phyloP scores from a whole-genome alignment of 2,888 invertebrate genomes.

The Geophilus truncorum region DNA sequence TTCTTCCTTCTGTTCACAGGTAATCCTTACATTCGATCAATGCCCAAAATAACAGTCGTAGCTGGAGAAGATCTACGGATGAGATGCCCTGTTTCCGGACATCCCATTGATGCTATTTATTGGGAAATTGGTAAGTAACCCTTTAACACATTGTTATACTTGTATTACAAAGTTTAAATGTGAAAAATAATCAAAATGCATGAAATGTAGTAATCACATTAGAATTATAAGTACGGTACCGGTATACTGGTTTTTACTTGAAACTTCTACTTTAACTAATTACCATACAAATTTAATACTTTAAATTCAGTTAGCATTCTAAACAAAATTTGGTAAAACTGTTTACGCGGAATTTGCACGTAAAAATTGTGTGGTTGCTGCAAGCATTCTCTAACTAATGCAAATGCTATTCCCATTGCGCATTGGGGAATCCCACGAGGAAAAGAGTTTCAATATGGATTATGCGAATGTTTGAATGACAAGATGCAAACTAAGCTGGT shows the following conservation, averaged over 20 bases:
- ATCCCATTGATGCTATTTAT: conserved; percentile 84
- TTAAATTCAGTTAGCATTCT: too few species aligned
- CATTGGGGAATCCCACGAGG: background rate
- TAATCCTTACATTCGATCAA: conserved; percentile 77
- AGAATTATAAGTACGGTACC: too few species aligned
- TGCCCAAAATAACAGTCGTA: conserved; percentile 89
- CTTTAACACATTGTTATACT: background rate
- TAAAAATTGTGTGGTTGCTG: too few species aligned
- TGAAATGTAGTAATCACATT: too few species aligned
- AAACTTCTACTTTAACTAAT: too few species aligned
- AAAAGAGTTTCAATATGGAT: background rate
- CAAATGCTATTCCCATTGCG: background rate
- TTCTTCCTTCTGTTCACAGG: conserved; percentile 52
- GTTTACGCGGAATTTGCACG: too few species aligned
- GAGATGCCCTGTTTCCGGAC: conserved; percentile 89
- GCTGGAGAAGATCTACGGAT: conserved; percentile 84
- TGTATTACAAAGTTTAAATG: too few species aligned
- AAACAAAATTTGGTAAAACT: too few species aligned
- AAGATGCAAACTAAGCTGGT: conserved; percentile 2
- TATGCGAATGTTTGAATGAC: background rate
- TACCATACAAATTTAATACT: too few species aligned
- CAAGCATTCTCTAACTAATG: background rate
- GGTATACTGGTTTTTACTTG: too few species aligned
- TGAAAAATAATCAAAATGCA: too few species aligned
- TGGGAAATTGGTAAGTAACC: conserved; percentile 76